These are phyloP conservation scores for Dermolepida albohirtum DNA, from an alignment of 2,888 invertebrate species.

Conservation along the genomic window DNA sequence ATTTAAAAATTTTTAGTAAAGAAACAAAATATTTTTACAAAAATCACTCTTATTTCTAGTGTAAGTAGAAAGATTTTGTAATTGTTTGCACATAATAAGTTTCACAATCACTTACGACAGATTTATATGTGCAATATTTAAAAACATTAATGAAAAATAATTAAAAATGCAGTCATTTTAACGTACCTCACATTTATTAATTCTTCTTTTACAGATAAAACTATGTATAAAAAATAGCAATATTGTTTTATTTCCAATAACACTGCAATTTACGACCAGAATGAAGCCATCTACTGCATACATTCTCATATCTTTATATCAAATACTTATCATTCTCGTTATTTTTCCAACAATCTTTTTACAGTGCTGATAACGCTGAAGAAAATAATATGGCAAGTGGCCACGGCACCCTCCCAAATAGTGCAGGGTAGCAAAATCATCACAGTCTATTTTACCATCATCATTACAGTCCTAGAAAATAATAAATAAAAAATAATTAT, in stretches of 20 bases:
- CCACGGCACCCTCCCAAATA: slow-evolving; percentile 80
- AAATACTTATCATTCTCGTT: slow-evolving; percentile 19
- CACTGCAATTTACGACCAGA: no score
- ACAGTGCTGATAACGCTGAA: slow-evolving; percentile 74
- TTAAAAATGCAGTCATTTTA: no score
- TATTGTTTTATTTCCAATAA: background rate
- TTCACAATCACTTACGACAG: no score
- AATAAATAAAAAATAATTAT: slow-evolving; percentile 51
- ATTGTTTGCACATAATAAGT: no score
- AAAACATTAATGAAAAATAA: no score
- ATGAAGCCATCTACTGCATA: no score
- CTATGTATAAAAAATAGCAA: slow-evolving; percentile 7
- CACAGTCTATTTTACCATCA: slow-evolving; percentile 82
- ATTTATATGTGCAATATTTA: no score
- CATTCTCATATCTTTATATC: no score
- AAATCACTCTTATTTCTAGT: no score
- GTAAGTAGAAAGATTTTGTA: no score
- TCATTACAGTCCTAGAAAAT: slow-evolving; percentile 80
- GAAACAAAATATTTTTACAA: no score
- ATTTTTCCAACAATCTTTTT: slow-evolving; percentile 66
- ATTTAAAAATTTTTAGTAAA: no score
- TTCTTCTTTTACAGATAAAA: background rate
- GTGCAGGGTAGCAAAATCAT: slow-evolving; percentile 86
- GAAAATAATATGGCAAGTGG: slow-evolving; percentile 72
- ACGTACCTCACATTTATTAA: background rate